These are phyloP conservation scores for Eristalinus sepulchralis DNA, from an alignment of 2,888 invertebrate species.

Conservation along the genomic window DNA sequence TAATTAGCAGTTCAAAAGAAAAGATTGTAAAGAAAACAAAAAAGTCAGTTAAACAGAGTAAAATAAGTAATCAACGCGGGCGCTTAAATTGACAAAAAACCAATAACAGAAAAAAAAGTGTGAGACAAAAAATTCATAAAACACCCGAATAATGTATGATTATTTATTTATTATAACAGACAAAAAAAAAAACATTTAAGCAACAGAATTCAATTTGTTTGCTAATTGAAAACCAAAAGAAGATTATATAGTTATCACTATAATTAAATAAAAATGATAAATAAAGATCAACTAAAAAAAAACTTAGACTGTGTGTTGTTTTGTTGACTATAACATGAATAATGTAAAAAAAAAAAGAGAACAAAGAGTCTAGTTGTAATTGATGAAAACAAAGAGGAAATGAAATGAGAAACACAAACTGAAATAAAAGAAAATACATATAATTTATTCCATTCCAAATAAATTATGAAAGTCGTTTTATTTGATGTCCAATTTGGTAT, in stretches of 20 bases:
- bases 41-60: conserved; percentile 72
- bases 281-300: conserved; percentile 71
- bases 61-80: conserved; percentile 72
- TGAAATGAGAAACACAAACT: conserved; percentile 61
- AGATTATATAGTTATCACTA: conserved; percentile 56
- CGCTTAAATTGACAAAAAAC: conserved; percentile 59
- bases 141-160: conserved; percentile 76
- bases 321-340: conserved; percentile 69
- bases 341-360: conserved; percentile 49
- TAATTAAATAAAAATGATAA: conserved; percentile 49
- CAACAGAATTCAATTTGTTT: conserved; percentile 57
- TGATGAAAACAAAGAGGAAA: conserved; percentile 38
- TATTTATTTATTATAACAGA: conserved; percentile 75
- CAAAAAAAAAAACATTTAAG: conserved; percentile 31
- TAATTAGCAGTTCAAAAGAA: conserved; percentile 72
- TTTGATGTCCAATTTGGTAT: background rate
- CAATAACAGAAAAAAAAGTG: conserved; percentile 64
- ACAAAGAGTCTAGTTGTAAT: conserved; percentile 26
- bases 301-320: conserved; percentile 79
- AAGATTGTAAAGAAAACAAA: conserved; percentile 73
- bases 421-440: conserved; percentile 67
- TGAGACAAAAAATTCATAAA: conserved; percentile 73
- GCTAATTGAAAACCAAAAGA: conserved; percentile 41
- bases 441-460: conserved; percentile 72
- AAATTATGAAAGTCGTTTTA: conserved; percentile 25